phyloP scores from a whole-genome alignment of 2,888 invertebrate genomes.

The Rapana venosa region DNA sequence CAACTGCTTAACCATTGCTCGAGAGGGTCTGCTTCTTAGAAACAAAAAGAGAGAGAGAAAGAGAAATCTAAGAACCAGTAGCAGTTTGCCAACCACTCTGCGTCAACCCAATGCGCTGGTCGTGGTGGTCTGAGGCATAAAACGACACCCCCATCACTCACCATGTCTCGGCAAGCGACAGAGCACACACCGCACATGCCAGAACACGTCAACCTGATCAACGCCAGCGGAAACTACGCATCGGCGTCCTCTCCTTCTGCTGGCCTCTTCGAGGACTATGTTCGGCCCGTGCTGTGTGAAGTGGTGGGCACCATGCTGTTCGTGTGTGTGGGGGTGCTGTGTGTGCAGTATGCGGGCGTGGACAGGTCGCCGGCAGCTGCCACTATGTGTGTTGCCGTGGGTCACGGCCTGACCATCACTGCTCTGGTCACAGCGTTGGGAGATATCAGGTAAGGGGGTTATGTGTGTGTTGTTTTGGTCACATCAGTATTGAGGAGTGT shows the following conservation, averaged over 20 bases:
- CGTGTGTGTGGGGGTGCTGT: slow-evolving; percentile 8
- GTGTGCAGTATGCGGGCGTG: background rate
- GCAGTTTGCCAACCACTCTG: background rate
- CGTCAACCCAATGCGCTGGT: background rate
- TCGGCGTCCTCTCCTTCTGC: background rate
- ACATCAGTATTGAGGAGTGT: too few relatives aligned
- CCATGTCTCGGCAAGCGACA: background rate
- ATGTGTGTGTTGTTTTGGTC: too few relatives aligned
- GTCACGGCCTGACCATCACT: background rate
- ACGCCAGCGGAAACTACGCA: background rate
- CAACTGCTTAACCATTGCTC: too few relatives aligned
- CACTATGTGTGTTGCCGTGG: background rate
- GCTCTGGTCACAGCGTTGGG: background rate
- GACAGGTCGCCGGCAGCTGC: background rate
- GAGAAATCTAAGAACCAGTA: too few relatives aligned
- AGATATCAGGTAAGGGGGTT: background rate
- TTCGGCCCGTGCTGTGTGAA: background rate
- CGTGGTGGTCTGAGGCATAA: background rate
- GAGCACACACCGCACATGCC: background rate
- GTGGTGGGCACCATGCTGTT: slow-evolving; percentile 13
- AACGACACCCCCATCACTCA: background rate
- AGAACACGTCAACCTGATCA: background rate
- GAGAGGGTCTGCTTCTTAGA: too few relatives aligned
- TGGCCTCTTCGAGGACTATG: background rate
- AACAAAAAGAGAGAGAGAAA: too few relatives aligned